Evolutionary conservation across 2,797 vertebrate genomes (phyloP), one percentile per base, ranked within the genome.

Genomic region (Petrocephalus sullivani): DNA sequence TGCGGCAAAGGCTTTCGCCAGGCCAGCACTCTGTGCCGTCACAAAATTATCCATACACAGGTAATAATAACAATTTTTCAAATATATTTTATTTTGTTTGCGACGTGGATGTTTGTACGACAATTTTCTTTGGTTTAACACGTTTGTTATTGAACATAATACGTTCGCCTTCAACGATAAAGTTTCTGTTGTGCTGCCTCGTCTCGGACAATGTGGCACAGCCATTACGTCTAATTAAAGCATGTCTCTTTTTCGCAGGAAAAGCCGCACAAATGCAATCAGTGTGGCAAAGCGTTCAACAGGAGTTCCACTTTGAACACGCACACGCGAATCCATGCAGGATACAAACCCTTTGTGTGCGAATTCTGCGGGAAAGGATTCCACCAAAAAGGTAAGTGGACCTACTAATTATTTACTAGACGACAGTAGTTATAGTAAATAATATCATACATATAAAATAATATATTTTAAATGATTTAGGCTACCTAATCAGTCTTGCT

Each of bases 21-120:
- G 92, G 98, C 98, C 51, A 99, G 98, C 95, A 99, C 98, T 0
- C 95, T 99, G 60, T 99, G 98, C 92, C 92, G 98, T 19, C 98
- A 99, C 94, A 99, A 99, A 92, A 99, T 99, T 93, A 99, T 99
- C 90, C 98, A 99, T 93, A 99, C 98, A 89, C 98, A 99, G 98
- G 98, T 99, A 94, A 90, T 1, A 23, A 85, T 71, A 2, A 12
- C 54, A 56, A 16, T 57, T 57, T 87, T 49, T 51, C 49, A 28
- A 10, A 21, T 46, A 14, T 23, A 23, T 51, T 84, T 21, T 53
- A 87, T 67, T 51, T 58, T 10, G 4, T 23, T 53, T 56, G 53
- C 9, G 53, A 33, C 14, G 5, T 56, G 23, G 51, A 84, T 16
- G 56, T 49, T 81, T 81, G 41, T n/a, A 7, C 37, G 28, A 7